Evolutionary conservation across 2,797 vertebrate species (phyloP), one percentile per base, ranked within the genome.

Genomic region (Scomberomorus guttatus): DNA sequence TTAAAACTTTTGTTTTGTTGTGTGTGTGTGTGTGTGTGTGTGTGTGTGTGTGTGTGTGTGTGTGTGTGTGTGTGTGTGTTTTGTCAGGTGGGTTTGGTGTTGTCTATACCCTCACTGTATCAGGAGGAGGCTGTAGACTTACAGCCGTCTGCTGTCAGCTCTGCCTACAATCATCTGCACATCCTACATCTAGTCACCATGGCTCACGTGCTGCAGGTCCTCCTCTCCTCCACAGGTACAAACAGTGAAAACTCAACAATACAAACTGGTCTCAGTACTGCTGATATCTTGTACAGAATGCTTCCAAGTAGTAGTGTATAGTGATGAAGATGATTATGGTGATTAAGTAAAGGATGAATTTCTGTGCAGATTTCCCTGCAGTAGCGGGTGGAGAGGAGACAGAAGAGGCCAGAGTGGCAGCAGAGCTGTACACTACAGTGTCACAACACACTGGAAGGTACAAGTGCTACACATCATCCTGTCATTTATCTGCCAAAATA

Each of bases 131-230:
- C 94, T 71, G 97, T 98, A 51, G 96, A 97, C 65, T 92, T 99
- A 46, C 96, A 98, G 55, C 98, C 98, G 44, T 98, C 98, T 56
- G 90, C 96, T 69, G 76, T 98, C 85, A 98, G 98, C 88, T 96
- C 97, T 63, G 96, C 97, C 63, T 99, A 97, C 93, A 99, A 98
- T 92, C 95, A 99, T 75, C 94, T 98, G 77, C 96, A 99, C 93
- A 95, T 99, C 91, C 93, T 99, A 81, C 97, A 97, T 83, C 93
- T 99, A 93, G 93, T 98, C 86, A 99, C 97, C 25, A 96, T 99
- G 97, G 96, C 97, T 61, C 98, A 99, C 57, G 90, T 99, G 58
- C 85, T 96, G 72, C 98, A 99, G 94, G 94, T 99, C 2, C 90
- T 99, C 61, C 83, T 99, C 71, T 95, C 96, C 24, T 93, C 91